Evolutionary conservation across 1,140 invertebrate species (phyloP).

Genomic region (Helicoverpa armigera): DNA sequence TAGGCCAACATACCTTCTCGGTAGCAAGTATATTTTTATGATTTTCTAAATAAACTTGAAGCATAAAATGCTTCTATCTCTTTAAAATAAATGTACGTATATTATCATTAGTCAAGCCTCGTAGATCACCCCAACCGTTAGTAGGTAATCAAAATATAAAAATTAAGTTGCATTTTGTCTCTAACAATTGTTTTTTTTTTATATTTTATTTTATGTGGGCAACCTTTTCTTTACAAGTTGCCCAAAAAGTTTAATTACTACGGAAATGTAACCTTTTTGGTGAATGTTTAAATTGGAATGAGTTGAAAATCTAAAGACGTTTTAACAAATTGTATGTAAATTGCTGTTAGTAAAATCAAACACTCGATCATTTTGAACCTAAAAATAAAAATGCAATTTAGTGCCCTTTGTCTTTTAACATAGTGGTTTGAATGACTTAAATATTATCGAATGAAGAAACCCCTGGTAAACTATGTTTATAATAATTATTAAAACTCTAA

Average conservation of each 20-base stretch:
- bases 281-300: conserved; percentile 27
- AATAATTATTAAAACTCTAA: conserved; percentile 26
- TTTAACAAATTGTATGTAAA: not conserved
- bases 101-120: conserved; percentile 24
- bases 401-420: conserved; percentile 58
- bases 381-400: conserved; percentile 60
- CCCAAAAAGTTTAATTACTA: not conserved
- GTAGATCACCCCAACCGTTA: not conserved
- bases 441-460: conserved; percentile 22
- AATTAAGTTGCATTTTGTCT: not conserved
- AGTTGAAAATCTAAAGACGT: conserved; percentile 18
- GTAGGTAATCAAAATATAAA: not conserved
- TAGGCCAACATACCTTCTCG: no score
- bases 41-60: no score
- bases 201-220: no score
- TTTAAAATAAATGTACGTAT: conserved; percentile 19
- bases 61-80: no score
- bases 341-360: not conserved
- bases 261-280: conserved; percentile 8
- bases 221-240: not conserved
- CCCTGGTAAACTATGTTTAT: conserved; percentile 28
- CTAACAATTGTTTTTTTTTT: not conserved
- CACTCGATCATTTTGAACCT: conserved; percentile 42
- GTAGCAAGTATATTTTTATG: no score
- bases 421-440: conserved; percentile 22